Evolutionary conservation across 2,113 vertebrate species (phyloP).

Genomic region (Drymodes brunneopygia): DNA sequence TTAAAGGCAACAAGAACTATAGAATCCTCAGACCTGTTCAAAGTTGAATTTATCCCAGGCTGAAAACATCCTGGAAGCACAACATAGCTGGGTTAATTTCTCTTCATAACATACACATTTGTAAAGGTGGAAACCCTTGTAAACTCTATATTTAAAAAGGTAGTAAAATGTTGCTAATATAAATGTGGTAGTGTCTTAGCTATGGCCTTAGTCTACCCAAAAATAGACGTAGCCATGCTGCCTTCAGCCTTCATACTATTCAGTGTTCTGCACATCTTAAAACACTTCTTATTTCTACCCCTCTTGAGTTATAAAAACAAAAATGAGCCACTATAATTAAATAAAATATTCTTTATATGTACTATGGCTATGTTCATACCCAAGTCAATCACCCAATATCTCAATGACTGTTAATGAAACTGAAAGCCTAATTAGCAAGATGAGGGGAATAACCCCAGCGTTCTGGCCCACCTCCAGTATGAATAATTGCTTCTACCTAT

Average conservation of each 20-base stretch:
- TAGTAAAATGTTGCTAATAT: background rate
- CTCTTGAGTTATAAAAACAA: background rate
- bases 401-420: slow-evolving; percentile 52
- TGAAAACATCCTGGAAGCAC: background rate
- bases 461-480: slow-evolving; percentile 46
- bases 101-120: background rate
- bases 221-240: background rate
- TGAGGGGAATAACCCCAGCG: slow-evolving; percentile 19
- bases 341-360: background rate
- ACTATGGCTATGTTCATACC: background rate
- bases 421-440: slow-evolving; percentile 65
- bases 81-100: background rate
- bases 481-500: slow-evolving; percentile 54
- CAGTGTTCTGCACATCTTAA: background rate
- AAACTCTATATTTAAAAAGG: background rate
- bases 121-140: background rate
- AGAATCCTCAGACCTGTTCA: background rate
- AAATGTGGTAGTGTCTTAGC: background rate
- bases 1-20: background rate
- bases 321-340: background rate
- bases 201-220: background rate
- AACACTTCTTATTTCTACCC: background rate
- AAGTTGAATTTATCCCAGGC: background rate
- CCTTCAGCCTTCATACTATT: background rate
- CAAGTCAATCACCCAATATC: background rate